Conservation (phyloP, 2,113 vertebrate genomes). For the Hemibagrus wyckioides region DNA sequence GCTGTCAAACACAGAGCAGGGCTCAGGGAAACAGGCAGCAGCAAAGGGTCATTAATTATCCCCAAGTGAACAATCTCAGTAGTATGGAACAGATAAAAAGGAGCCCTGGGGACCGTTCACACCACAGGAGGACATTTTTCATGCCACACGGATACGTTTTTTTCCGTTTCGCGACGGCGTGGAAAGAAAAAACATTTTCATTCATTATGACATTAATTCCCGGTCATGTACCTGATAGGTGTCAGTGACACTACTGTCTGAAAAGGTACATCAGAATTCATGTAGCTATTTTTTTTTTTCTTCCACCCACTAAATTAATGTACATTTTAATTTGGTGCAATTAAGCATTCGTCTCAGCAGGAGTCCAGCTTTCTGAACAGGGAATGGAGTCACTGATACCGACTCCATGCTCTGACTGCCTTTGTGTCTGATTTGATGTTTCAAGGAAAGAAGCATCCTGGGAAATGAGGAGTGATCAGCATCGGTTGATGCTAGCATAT, state of each 20-base stretch:
- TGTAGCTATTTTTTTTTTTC: neutral
- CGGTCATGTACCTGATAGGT: neutral
- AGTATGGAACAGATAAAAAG: constrained; percentile 11
- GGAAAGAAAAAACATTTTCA: neutral
- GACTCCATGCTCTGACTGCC: neutral
- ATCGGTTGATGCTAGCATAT: too few species aligned
- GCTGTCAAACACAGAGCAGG: neutral
- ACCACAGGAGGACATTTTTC: neutral
- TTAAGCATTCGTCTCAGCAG: neutral
- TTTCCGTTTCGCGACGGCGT: neutral
- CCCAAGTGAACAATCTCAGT: constrained; percentile 22
- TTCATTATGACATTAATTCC: neutral
- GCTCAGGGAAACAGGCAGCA: constrained; percentile 18
- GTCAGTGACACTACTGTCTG: neutral
- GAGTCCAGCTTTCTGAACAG: neutral
- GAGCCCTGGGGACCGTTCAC: neutral
- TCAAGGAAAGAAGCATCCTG: neutral
- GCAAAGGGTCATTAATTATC: neutral
- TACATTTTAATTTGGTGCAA: neutral
- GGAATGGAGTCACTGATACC: neutral
- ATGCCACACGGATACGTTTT: neutral
- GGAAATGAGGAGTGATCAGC: neutral
- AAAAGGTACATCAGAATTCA: neutral
- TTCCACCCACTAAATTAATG: neutral
- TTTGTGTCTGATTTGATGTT: neutral